Evolutionary conservation across 2,888 invertebrate species (phyloP).

Genomic region (Morinoia aosen): DNA sequence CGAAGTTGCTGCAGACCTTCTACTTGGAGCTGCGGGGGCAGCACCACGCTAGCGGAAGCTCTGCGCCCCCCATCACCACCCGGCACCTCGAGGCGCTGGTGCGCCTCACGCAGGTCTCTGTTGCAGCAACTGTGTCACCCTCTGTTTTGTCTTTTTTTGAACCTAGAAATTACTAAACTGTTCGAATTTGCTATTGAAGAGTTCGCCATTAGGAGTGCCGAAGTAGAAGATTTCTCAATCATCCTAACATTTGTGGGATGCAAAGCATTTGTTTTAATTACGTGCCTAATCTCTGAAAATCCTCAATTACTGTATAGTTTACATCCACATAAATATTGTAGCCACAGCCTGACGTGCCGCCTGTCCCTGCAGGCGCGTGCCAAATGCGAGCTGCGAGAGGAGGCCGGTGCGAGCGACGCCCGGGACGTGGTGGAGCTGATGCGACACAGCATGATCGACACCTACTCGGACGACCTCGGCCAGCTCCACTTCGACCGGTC

Average conservation of each 20-base stretch:
- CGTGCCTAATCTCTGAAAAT: too few relatives aligned
- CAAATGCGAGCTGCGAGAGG: conserved; percentile 85
- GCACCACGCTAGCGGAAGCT: conserved; percentile 78
- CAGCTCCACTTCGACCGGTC: conserved; percentile 76
- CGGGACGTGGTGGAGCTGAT: conserved; percentile 88
- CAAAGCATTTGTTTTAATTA: too few relatives aligned
- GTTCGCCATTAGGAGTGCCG: too few relatives aligned
- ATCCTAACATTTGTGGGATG: too few relatives aligned
- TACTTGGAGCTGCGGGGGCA: conserved; percentile 82
- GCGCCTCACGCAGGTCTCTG: conserved; percentile 77
- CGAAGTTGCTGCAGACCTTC: conserved; percentile 81
- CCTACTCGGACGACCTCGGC: conserved; percentile 82
- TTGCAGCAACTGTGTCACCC: neutral
- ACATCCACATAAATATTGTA: neutral
- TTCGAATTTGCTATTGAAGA: neutral
- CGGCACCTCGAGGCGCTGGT: conserved; percentile 91
- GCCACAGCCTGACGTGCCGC: neutral
- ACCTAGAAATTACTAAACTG: neutral
- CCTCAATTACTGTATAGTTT: neutral
- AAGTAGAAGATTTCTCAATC: too few relatives aligned
- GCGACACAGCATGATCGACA: conserved; percentile 83
- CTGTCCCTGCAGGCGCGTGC: conserved; percentile 81
- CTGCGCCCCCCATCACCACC: conserved; percentile 82
- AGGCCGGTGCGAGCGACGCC: conserved; percentile 85
- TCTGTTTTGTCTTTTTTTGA: conserved; percentile 25